Percentiles rank a stretch among this genome's conserved stretches.
Conservation (phyloP, 2,888 invertebrate genomes). For the Polia nebulosa region DNA sequence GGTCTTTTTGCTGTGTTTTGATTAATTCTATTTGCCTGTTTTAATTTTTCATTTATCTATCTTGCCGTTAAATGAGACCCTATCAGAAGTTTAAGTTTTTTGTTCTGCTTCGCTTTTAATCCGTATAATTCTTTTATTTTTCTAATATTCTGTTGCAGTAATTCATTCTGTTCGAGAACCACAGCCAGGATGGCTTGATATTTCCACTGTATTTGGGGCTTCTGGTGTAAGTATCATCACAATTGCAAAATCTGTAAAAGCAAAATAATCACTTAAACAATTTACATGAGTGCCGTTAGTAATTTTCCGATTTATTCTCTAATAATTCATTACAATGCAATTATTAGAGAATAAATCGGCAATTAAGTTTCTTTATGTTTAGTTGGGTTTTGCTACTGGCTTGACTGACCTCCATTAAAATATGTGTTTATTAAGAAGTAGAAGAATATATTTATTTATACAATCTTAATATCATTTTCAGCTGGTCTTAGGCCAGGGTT, state of each 20-base stretch:
- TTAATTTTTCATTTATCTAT: background rate
- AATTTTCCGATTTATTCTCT: too few species aligned
- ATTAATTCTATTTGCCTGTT: too few species aligned
- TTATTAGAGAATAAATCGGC: too few species aligned
- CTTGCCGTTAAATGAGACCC: too few species aligned
- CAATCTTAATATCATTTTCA: constrained; percentile 39
- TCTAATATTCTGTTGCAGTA: constrained; percentile 16
- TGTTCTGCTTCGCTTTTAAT: background rate
- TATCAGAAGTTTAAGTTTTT: background rate
- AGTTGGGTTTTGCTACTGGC: too few species aligned
- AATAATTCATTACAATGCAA: too few species aligned
- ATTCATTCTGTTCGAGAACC: constrained; percentile 14
- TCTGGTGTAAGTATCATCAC: constrained; percentile 24
- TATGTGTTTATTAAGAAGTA: too few species aligned
- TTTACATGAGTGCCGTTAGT: too few species aligned
- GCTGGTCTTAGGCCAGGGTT: constrained; percentile 31
- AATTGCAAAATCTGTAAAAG: background rate
- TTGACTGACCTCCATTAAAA: too few species aligned
- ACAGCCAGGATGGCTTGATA: constrained; percentile 28
- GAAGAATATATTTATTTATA: too few species aligned
- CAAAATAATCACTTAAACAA: too few species aligned
- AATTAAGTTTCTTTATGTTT: too few species aligned
- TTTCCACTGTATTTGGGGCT: constrained; percentile 10
- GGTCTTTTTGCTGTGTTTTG: constrained; percentile 57
- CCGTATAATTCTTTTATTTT: background rate